Conservation (phyloP, 2,113 vertebrate species). For the Hippocampus comes region DNA sequence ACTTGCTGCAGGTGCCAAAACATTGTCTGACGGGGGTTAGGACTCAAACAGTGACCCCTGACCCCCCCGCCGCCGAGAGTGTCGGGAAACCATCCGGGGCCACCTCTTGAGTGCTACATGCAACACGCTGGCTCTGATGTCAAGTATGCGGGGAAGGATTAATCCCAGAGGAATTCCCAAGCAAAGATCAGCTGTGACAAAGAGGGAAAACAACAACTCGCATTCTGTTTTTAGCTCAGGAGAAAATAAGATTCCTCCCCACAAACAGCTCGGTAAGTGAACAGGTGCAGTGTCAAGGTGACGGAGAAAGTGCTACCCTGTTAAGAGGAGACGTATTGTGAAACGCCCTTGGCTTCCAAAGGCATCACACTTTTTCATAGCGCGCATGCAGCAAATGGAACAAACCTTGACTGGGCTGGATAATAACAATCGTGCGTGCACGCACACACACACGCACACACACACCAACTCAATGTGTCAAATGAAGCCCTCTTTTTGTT, state of each 20-base stretch:
- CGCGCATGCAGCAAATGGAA: conserved; percentile 32
- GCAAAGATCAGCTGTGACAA: conserved; percentile 15
- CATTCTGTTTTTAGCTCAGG: conserved; percentile 33
- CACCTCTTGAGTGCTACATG: conserved; percentile 23
- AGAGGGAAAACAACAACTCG: conserved; percentile 10
- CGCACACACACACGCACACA: background rate
- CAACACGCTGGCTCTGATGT: conserved; percentile 25
- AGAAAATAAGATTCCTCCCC: conserved; percentile 37
- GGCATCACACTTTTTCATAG: conserved; percentile 42
- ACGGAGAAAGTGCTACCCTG: conserved; percentile 32
- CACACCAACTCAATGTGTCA: conserved; percentile 26
- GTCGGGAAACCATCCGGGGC: conserved; percentile 36
- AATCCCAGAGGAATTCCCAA: conserved; percentile 7
- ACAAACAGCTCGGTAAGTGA: conserved; percentile 35
- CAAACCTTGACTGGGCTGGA: conserved; percentile 40
- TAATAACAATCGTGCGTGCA: conserved; percentile 23
- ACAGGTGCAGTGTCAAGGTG: conserved; percentile 39
- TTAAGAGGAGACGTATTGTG: conserved; percentile 27
- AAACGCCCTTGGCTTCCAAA: conserved; percentile 45
- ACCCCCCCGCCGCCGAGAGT: conserved; percentile 4
- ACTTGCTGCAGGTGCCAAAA: conserved; percentile 60
- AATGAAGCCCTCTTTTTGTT: conserved; percentile 40
- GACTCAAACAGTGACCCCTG: conserved; percentile 41
- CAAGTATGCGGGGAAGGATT: background rate
- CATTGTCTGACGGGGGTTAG: conserved; percentile 50